phyloP scores from a whole-genome alignment of 2,797 vertebrate genomes.

The Lates japonicus region DNA sequence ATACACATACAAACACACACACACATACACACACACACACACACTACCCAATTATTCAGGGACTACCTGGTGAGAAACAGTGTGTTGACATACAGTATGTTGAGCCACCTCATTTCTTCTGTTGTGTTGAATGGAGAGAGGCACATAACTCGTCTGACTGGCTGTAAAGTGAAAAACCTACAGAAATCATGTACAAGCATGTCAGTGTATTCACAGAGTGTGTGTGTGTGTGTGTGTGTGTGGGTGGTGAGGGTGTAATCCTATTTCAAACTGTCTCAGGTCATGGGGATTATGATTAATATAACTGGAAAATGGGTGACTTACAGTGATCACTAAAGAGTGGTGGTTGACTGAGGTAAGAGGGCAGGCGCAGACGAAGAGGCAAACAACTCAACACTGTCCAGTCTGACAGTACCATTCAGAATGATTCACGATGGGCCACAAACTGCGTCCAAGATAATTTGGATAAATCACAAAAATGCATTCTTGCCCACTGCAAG shows the following conservation, averaged over 20 bases:
- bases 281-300: conserved; percentile 59
- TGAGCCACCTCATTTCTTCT: conserved; percentile 22
- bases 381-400: not conserved
- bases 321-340: conserved; percentile 23
- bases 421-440: not conserved
- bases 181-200: not conserved
- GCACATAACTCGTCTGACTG: not conserved
- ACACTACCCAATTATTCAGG: not conserved
- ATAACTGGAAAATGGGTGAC: conserved; percentile 52
- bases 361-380: not conserved
- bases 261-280: conserved; percentile 44
- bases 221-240: conserved; percentile 11
- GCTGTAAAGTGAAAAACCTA: conserved; percentile 4
- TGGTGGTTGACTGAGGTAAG: not conserved
- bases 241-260: conserved; percentile 43
- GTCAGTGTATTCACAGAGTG: not conserved
- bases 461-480: conserved; percentile 1
- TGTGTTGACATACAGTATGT: conserved; percentile 23
- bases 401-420: not conserved
- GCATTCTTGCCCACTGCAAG: not conserved
- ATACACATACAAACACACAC: not conserved
- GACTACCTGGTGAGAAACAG: conserved; percentile 32
- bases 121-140: conserved; percentile 19
- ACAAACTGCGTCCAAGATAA: not conserved
- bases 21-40: not conserved